Evolutionary conservation across 2,113 vertebrate genomes (phyloP).

Genomic region (Lichenostomus cassidix): DNA sequence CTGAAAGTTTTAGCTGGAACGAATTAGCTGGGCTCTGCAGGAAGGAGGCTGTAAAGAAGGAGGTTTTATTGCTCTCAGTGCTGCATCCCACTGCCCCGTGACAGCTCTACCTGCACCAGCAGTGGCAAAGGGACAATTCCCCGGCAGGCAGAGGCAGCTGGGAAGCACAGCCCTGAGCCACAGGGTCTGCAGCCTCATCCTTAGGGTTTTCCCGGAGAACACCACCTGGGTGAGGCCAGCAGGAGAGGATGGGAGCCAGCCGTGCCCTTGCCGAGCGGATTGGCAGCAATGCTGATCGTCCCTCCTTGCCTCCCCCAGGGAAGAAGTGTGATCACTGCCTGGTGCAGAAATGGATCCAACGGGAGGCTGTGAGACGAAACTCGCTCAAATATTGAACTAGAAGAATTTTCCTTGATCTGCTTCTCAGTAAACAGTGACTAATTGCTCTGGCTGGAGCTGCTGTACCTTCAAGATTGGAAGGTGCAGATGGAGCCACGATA

Average conservation of each 20-base stretch:
- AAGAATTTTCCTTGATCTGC: constrained; percentile 16
- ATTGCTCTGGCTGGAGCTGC: constrained; percentile 46
- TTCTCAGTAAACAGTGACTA: constrained; percentile 61
- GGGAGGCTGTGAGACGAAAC: constrained; percentile 32
- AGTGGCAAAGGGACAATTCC: not conserved
- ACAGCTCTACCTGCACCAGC: not conserved
- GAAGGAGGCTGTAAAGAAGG: not conserved
- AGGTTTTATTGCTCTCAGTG: not conserved
- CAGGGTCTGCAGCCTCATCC: not conserved
- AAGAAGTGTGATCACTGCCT: not conserved
- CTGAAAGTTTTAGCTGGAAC: not conserved
- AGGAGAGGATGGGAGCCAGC: not conserved
- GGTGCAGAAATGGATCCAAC: not conserved
- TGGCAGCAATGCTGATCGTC: not conserved
- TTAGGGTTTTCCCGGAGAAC: not conserved
- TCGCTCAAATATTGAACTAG: constrained; percentile 61
- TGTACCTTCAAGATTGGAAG: constrained; percentile 36
- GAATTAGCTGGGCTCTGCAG: not conserved
- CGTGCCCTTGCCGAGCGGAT: not conserved
- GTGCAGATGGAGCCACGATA: constrained; percentile 37
- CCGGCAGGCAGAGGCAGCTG: not conserved
- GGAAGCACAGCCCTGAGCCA: not conserved
- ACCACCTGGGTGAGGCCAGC: not conserved
- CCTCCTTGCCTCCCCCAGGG: not conserved
- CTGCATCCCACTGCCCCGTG: not conserved